Evolutionary conservation across 2,888 invertebrate genomes (phyloP).

Genomic region (Ormyrus thymus): DNA sequence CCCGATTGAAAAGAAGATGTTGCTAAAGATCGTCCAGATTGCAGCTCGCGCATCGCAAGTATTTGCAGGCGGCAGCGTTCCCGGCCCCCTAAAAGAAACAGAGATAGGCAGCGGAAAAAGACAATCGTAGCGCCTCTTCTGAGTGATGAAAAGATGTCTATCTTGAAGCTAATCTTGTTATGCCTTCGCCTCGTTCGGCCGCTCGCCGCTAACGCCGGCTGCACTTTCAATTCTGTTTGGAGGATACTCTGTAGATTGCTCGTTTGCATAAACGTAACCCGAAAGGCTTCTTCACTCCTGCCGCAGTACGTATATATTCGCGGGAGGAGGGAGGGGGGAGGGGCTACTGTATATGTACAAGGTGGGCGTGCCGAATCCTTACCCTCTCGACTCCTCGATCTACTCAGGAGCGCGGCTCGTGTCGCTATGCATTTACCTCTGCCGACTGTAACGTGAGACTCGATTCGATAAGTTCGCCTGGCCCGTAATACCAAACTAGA

Average conservation of each 20-base stretch:
- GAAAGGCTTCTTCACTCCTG: slow-evolving; percentile 5
- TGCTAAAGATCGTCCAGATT: not conserved
- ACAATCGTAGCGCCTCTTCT: slow-evolving; percentile 6
- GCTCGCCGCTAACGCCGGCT: not conserved
- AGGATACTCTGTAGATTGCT: slow-evolving; percentile 39
- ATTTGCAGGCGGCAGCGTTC: too few species aligned
- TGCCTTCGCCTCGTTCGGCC: not conserved
- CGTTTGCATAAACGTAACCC: slow-evolving; percentile 48
- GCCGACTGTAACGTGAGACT: slow-evolving; percentile 55
- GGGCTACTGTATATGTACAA: not conserved
- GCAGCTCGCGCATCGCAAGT: too few species aligned
- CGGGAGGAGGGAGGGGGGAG: not conserved
- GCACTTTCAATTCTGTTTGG: slow-evolving; percentile 19
- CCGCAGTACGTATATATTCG: not conserved
- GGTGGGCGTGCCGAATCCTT: not conserved
- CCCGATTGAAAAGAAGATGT: not conserved
- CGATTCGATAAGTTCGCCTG: slow-evolving; percentile 57
- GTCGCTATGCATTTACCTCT: slow-evolving; percentile 57
- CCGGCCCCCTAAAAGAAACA: not conserved
- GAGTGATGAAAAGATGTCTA: slow-evolving; percentile 30
- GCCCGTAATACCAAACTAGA: slow-evolving; percentile 58
- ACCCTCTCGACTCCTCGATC: slow-evolving; percentile 28
- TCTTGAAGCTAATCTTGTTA: slow-evolving; percentile 20
- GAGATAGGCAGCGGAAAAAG: not conserved
- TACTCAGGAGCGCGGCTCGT: slow-evolving; percentile 52